Evolutionary conservation across 2,113 vertebrate genomes (phyloP), one percentile per base, ranked within the genome.

Genomic region (Toxostoma redivivum): DNA sequence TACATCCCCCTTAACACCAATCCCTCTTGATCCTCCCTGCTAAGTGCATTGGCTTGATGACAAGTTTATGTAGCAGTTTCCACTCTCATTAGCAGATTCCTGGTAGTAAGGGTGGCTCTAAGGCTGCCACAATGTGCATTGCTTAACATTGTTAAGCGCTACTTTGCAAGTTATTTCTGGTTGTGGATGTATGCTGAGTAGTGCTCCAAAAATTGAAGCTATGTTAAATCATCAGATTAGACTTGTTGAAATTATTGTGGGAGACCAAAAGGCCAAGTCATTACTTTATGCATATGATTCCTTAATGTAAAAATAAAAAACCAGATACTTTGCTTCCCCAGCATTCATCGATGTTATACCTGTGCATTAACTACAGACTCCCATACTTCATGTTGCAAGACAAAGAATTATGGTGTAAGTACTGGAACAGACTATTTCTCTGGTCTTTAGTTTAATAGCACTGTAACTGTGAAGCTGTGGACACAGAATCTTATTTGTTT

Each of bases 261-360:
- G 71, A 94, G 35, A 80, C 62, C 70, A 85, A 94, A 94, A 96
- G 86, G 88, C 62, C 81, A 94, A 77, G 35, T 62, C 35, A 92
- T 88, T 92, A 91, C n/a, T 93, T 96, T 92, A 61, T 90, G 57
- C 30, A 30, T 86, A 72, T 60, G 53, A 51, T 92, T 44, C 74
- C 91, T 94, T 92, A 96, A 96, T 94, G 86, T 79, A 92, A 94
- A 96, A 96, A 87, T 94, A 90, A 94, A 96, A 96, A 76, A 11
- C 2, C 20, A 42, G 44, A 65, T 37, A 31, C 21, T 79, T 88
- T 91, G 21, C 57, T 84, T 86, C 47, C 22, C 60, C 24, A 66
- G 37, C 37, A 61, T 78, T 88, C 91, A 60, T 78, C 62, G 86
- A 94, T 92, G 47, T 86, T 95, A 60, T 73, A 94, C 61, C 79